Percentiles rank a stretch among this genome's conserved stretches.
These are phyloP conservation scores for Andinoacara biseriatus DNA, from an alignment of 2,113 vertebrate species.

Conservation along the genomic window DNA sequence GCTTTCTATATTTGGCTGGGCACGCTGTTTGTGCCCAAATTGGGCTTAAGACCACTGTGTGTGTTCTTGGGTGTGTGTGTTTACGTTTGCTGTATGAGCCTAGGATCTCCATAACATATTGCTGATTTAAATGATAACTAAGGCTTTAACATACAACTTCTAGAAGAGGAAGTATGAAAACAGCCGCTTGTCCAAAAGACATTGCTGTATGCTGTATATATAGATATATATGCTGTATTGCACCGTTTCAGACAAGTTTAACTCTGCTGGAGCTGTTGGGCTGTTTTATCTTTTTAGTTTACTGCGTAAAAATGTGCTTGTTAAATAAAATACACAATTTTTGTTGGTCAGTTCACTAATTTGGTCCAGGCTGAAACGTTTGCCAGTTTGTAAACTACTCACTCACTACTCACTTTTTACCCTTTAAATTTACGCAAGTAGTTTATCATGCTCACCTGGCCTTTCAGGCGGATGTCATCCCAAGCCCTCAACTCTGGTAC, in stretches of 20 bases:
- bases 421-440: neutral
- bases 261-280: neutral
- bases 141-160: neutral
- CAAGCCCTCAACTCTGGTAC: conserved; percentile 77
- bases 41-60: conserved; percentile 55
- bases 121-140: neutral
- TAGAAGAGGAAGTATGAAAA: neutral
- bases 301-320: neutral
- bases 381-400: neutral
- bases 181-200: neutral
- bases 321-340: neutral
- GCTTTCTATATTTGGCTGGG: conserved; percentile 77
- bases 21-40: conserved; percentile 76
- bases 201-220: neutral
- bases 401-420: neutral
- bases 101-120: neutral
- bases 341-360: neutral
- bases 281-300: neutral
- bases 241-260: neutral
- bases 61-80: conserved; percentile 35
- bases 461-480: conserved; percentile 77
- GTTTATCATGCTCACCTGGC: conserved; percentile 73
- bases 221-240: neutral
- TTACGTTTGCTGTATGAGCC: neutral
- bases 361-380: neutral